phyloP scores from a whole-genome alignment of 2,888 invertebrate species.

The Steromphala cineraria region DNA sequence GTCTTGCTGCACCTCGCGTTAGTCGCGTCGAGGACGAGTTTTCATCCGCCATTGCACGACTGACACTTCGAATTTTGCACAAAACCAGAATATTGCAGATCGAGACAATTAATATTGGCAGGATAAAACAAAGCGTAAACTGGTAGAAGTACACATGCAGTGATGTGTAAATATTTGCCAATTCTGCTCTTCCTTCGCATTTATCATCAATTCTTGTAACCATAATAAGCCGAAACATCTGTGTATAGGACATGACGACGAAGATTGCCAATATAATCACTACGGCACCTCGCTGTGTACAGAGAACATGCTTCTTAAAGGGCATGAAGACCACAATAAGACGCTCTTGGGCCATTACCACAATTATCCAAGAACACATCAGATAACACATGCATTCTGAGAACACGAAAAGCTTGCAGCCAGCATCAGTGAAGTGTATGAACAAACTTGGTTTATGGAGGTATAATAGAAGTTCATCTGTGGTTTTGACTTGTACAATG shows the following conservation, averaged over 20 bases:
- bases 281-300: constrained; percentile 62
- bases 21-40: constrained; percentile 41
- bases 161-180: constrained; percentile 32
- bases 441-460: constrained; percentile 38
- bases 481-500: constrained; percentile 44
- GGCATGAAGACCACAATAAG: constrained; percentile 69
- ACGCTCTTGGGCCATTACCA: constrained; percentile 69
- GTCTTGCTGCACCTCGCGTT: constrained; percentile 26
- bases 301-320: constrained; percentile 61
- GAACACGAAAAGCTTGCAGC: constrained; percentile 68
- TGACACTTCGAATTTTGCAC: constrained; percentile 40
- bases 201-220: constrained; percentile 20
- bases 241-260: constrained; percentile 59
- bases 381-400: constrained; percentile 63
- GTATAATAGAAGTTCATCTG: constrained; percentile 51
- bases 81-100: constrained; percentile 47
- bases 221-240: constrained; percentile 56
- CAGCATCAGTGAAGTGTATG: constrained; percentile 48
- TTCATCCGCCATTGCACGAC: constrained; percentile 27
- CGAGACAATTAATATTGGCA: constrained; percentile 45
- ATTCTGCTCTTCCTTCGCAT: constrained; percentile 18
- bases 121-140: constrained; percentile 43
- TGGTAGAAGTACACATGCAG: constrained; percentile 55
- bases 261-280: constrained; percentile 59
- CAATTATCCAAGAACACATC: constrained; percentile 72